Base-by-base conservation (phyloP, 2,797 vertebrate species). In the Cyprinodon diabolis region DNA sequence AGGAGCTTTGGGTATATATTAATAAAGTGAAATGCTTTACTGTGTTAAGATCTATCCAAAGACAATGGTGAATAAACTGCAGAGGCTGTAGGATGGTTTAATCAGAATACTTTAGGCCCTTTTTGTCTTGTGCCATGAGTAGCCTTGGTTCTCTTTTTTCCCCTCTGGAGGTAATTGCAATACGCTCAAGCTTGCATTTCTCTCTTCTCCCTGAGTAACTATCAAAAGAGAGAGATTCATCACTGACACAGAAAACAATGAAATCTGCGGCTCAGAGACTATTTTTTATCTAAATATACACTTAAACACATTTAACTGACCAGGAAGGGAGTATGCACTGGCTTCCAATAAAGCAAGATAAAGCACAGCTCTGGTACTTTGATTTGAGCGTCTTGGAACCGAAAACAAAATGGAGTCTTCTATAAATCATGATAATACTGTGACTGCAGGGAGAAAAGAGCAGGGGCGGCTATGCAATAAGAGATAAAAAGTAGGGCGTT, bases 241-340 rank as follows among this genome's bases (percentile, higher is more conserved):
- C 90, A 94, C 89, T 94, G 91, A 93, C 92, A 93, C n/a, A 37
- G 78, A 92, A 92, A 90, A 94, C 91, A 94, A 94, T 90, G 85
- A 92, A 90, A 91, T 91, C 83, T 86, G 91, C 56, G 67, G 78
- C 86, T 87, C 66, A 15, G 87, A 89, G 87, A 88, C 88, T 86
- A 91, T 91, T 89, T 90, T 90, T 93, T 91, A 93, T 93, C 92
- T 91, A 89, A 92, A 91, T 93, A 89, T 90, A 91, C 84, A 87
- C 88, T 90, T 92, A 92, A 94, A 93, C 90, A 90, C 89, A 82
- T 92, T 91, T 92, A 91, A 93, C 80, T 93, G 92, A 93, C 90
- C 89, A 90, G 84, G 89, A 89, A 87, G 89, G 82, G 84, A 85
- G 82, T 78, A 78, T 78, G 86, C 84, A 84, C 70, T 72, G 75